phyloP scores from a whole-genome alignment of 2,888 invertebrate species.

The Cryptosula pallasiana region DNA sequence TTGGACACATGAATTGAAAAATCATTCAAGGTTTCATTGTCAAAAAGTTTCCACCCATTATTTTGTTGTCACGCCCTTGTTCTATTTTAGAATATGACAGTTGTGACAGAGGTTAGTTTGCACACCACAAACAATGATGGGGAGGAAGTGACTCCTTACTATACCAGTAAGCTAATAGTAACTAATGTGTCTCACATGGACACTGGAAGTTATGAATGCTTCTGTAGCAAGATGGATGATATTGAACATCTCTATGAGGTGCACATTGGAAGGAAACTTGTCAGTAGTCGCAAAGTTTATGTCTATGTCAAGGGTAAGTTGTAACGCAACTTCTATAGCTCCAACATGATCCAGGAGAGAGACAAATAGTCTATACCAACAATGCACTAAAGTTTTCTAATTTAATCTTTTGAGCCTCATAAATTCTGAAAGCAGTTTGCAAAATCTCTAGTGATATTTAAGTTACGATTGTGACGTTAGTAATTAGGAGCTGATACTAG shows the following conservation, averaged over 20 bases:
- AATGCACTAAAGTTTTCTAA: too few relatives aligned
- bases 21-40: not conserved
- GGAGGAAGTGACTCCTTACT: not conserved
- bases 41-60: too few relatives aligned
- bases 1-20: not conserved
- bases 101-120: not conserved
- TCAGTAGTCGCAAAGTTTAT: not conserved
- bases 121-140: not conserved
- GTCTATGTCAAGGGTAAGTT: not conserved
- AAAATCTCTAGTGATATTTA: too few relatives aligned
- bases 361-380: too few relatives aligned
- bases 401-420: too few relatives aligned
- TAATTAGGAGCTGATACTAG: too few relatives aligned
- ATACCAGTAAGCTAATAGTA: conserved; percentile 1
- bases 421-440: too few relatives aligned
- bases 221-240: not conserved
- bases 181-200: not conserved
- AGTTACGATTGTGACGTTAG: too few relatives aligned
- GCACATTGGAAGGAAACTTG: not conserved
- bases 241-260: not conserved
- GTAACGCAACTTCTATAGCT: too few relatives aligned
- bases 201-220: not conserved
- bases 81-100: not conserved
- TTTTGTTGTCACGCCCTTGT: not conserved
- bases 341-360: too few relatives aligned